Conservation (phyloP, 2,888 invertebrate genomes). For the Flexamia atlantica region DNA sequence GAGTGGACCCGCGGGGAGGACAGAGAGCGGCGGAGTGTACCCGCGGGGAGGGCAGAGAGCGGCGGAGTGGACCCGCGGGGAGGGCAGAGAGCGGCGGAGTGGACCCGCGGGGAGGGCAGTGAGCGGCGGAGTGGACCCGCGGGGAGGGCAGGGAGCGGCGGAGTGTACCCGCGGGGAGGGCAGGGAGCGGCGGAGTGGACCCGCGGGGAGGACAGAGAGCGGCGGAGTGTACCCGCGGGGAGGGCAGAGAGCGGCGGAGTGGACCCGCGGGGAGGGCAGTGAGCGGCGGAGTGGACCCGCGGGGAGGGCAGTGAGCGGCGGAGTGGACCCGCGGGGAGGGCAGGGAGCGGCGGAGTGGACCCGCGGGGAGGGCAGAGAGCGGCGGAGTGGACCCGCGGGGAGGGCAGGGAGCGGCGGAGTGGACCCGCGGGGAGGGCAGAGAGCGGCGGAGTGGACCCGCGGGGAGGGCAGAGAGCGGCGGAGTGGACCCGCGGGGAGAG, state of each 20-base stretch:
- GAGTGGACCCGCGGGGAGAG: background rate
- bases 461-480: background rate
- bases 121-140: too few relatives aligned
- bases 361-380: background rate
- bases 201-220: background rate
- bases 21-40: conserved; percentile 35
- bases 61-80: conserved; percentile 30
- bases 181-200: background rate
- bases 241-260: background rate
- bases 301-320: background rate
- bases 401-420: background rate
- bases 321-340: background rate
- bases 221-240: background rate
- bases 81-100: conserved; percentile 30
- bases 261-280: background rate
- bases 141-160: background rate
- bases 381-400: background rate
- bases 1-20: background rate
- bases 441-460: background rate
- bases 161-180: background rate
- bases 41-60: conserved; percentile 29
- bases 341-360: background rate
- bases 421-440: background rate
- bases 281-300: background rate
- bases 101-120: background rate